Percentiles rank a stretch among this genome's conserved stretches.
phyloP scores from a whole-genome alignment of 2,113 vertebrate genomes.

The Centropus bengalensis region DNA sequence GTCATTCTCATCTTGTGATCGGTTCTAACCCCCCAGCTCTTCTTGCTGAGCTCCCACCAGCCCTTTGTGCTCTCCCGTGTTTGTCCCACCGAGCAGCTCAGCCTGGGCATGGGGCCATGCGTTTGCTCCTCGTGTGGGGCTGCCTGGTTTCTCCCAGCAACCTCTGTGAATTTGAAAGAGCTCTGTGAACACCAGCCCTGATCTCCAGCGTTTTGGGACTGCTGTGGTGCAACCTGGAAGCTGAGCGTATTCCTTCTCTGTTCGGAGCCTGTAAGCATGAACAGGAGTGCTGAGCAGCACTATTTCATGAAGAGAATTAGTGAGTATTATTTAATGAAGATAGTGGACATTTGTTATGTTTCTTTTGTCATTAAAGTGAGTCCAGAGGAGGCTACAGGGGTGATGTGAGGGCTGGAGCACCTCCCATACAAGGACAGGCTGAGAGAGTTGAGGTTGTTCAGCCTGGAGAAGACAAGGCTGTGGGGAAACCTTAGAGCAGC shows the following conservation, averaged over 20 bases:
- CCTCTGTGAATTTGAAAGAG: not conserved
- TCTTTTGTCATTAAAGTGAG: not conserved
- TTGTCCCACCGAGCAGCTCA: accelerated
- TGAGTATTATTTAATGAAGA: not conserved
- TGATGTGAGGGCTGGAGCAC: no score
- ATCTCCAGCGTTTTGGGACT: not conserved
- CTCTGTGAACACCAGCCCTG: accelerated
- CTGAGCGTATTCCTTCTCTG: not conserved
- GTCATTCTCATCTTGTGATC: not conserved
- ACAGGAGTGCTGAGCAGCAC: not conserved
- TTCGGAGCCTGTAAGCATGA: not conserved
- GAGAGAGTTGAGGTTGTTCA: no score
- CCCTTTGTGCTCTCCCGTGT: accelerated
- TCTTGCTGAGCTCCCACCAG: not conserved
- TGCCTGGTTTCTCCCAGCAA: not conserved
- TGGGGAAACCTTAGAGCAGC: no score
- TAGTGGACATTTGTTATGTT: not conserved
- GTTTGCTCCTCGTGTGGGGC: not conserved
- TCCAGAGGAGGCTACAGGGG: no score
- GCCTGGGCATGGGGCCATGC: not conserved
- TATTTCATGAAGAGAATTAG: not conserved
- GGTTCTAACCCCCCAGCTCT: not conserved
- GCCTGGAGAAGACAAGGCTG: no score
- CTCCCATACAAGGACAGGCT: no score
- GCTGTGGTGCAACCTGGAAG: not conserved